Percentiles rank a stretch among this genome's conserved stretches.
phyloP scores from a whole-genome alignment of 2,113 vertebrate species.

The Laterallus jamaicensis region DNA sequence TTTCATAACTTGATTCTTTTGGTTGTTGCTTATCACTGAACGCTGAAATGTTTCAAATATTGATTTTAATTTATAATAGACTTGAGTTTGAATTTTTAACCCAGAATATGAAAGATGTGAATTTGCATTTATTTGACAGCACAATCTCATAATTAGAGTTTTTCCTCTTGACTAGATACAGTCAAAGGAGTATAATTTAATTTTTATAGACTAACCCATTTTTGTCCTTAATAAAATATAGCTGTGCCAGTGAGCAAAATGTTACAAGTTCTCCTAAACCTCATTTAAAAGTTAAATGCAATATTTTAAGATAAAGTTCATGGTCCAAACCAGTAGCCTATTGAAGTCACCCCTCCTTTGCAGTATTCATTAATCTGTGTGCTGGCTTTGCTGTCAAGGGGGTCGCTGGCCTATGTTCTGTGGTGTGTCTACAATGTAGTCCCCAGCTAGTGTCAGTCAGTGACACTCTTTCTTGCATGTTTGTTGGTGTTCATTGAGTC shows the following conservation, averaged over 20 bases:
- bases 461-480: neutral
- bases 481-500: neutral
- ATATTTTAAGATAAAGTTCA: conserved; percentile 45
- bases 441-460: neutral
- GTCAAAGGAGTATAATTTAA: conserved; percentile 71
- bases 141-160: conserved; percentile 71
- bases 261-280: conserved; percentile 52
- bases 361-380: conserved; percentile 12
- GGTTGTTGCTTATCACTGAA: conserved; percentile 48
- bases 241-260: conserved; percentile 54
- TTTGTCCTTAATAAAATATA: conserved; percentile 66
- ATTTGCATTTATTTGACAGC: conserved; percentile 77
- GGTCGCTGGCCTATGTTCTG: conserved; percentile 6
- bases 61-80: conserved; percentile 70
- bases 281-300: conserved; percentile 63
- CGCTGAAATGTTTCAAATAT: conserved; percentile 64
- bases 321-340: conserved; percentile 31
- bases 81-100: conserved; percentile 66
- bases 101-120: conserved; percentile 59
- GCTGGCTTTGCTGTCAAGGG: conserved; percentile 20
- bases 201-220: conserved; percentile 74
- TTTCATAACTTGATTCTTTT: conserved; percentile 57
- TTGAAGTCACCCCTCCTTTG: conserved; percentile 32
- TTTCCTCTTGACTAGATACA: conserved; percentile 74
- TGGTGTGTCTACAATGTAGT: neutral